A percentile compares a stretch with the other conserved stretches of the same genome.
phyloP scores from a whole-genome alignment of 2,797 vertebrate species.

The Paramormyrops hopkinsi region DNA sequence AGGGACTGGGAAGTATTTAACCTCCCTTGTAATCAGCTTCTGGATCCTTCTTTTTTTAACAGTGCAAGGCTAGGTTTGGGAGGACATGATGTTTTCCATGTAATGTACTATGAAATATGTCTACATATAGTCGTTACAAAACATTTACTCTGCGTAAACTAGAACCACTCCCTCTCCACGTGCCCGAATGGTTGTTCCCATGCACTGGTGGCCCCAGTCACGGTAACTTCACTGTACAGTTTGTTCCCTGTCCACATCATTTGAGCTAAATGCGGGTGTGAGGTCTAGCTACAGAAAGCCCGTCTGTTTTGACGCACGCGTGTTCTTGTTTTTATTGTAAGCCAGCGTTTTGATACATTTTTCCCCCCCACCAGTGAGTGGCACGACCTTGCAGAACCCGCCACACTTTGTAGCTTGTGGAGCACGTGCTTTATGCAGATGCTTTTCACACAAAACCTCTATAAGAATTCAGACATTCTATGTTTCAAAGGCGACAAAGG shows the following conservation, averaged over 20 bases:
- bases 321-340: not conserved
- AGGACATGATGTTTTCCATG: not conserved
- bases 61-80: not conserved
- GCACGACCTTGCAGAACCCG: not conserved
- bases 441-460: not conserved
- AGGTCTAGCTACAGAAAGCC: not conserved
- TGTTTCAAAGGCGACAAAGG: not conserved
- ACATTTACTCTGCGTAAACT: not conserved
- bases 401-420: not conserved
- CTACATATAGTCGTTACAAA: not conserved
- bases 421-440: not conserved
- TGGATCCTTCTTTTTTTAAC: not conserved
- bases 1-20: not conserved
- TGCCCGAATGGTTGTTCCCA: not conserved
- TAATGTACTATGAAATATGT: not conserved
- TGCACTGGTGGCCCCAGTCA: not conserved
- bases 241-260: not conserved
- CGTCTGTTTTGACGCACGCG: not conserved
- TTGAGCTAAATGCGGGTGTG: not conserved
- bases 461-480: not conserved
- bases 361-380: too few species aligned
- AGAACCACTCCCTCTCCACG: not conserved
- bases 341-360: not conserved
- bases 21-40: not conserved
- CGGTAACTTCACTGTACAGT: not conserved